Conservation (phyloP, 53 echinoderm and acorn worm species). For the Holothuria scabra region DNA sequence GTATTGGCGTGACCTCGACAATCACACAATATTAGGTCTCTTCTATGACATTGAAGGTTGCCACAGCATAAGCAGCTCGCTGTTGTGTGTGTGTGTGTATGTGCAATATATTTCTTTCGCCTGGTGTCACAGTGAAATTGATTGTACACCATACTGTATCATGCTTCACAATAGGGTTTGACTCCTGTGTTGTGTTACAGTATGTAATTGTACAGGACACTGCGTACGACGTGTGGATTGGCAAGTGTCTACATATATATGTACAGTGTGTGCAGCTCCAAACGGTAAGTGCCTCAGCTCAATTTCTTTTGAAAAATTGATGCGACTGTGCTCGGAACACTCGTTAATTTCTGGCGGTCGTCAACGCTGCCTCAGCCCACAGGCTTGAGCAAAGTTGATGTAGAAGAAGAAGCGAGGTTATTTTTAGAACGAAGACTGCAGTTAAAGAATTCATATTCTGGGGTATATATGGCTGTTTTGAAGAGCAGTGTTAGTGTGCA, state of each 20-base stretch:
- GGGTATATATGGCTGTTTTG: conserved; percentile 19
- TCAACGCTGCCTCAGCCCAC: conserved; percentile 20
- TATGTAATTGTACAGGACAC: background rate
- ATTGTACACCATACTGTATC: background rate
- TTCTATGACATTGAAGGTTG: no score
- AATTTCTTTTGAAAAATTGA: conserved; percentile 30
- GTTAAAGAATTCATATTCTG: background rate
- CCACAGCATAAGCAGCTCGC: no score
- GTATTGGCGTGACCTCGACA: no score
- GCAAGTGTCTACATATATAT: background rate
- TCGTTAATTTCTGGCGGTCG: conserved; percentile 30
- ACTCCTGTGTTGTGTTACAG: background rate
- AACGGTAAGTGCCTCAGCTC: background rate
- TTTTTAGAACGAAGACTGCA: conserved; percentile 16
- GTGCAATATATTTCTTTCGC: no score
- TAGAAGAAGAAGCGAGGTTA: conserved; percentile 6
- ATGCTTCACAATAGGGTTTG: background rate
- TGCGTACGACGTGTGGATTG: background rate
- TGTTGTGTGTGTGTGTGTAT: no score
- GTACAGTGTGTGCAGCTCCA: background rate
- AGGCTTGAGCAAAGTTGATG: conserved; percentile 13
- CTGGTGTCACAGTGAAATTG: conserved; percentile 8
- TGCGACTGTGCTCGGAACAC: conserved; percentile 13
- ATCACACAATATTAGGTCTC: no score
- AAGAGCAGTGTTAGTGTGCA: background rate